phyloP scores from a whole-genome alignment of 2,113 vertebrate genomes.

The Gnathonemus echidnorhynchus region DNA sequence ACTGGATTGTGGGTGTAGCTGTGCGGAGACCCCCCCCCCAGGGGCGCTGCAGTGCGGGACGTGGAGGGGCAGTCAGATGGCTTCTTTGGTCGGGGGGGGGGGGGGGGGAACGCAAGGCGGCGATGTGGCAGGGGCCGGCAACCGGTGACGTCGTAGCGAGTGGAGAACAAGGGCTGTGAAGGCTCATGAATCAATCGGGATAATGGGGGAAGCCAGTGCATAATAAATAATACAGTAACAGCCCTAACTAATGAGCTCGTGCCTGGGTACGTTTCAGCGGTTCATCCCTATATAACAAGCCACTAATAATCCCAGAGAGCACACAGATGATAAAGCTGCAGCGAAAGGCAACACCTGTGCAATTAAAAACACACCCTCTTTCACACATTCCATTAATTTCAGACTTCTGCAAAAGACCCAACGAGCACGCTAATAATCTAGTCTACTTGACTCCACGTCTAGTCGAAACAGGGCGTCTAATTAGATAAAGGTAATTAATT shows the following conservation, averaged over 20 bases:
- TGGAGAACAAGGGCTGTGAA: constrained; percentile 49
- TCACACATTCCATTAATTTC: constrained; percentile 98
- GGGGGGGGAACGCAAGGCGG: background rate
- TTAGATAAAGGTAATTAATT: constrained; percentile 99
- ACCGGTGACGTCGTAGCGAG: constrained; percentile 28
- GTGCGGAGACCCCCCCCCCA: background rate
- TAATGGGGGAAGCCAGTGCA: constrained; percentile 84
- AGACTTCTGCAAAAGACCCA: constrained; percentile 89
- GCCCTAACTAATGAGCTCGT: constrained; percentile 98
- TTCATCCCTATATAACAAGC: constrained; percentile 89
- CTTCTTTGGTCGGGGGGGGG: background rate
- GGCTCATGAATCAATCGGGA: constrained; percentile 95
- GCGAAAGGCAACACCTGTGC: constrained; percentile 99
- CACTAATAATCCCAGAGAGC: constrained; percentile 95
- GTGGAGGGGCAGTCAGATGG: background rate
- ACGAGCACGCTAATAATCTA: constrained; percentile 99
- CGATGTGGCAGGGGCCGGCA: background rate
- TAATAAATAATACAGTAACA: constrained; percentile 99
- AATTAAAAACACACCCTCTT: constrained; percentile 95
- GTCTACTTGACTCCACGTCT: constrained; percentile 99
- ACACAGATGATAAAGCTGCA: constrained; percentile 94
- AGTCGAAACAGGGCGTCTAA: constrained; percentile 95
- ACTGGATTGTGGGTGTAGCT: background rate
- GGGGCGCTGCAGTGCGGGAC: background rate
- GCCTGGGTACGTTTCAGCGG: constrained; percentile 90